phyloP scores from a whole-genome alignment of 2,113 vertebrate species.

The Scopus umbretta region DNA sequence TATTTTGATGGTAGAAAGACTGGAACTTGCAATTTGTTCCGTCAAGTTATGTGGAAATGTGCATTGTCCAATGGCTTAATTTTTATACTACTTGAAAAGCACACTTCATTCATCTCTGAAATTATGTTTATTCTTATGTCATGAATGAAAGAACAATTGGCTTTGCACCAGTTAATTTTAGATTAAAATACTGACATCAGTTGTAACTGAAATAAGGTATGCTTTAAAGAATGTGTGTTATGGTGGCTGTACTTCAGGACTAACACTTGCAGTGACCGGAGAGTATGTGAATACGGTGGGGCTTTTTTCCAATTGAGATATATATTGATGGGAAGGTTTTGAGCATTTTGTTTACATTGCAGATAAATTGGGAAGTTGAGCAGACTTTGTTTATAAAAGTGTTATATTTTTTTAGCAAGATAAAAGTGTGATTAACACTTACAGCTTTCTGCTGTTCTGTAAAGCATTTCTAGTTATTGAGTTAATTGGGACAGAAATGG shows the following conservation, averaged over 20 bases:
- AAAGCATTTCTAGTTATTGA: slow-evolving; percentile 1
- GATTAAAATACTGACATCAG: not conserved
- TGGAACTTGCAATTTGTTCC: not conserved
- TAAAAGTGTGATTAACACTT: not conserved
- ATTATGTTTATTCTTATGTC: not conserved
- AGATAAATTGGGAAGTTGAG: not conserved
- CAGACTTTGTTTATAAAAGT: not conserved
- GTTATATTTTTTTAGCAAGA: slow-evolving; percentile 32
- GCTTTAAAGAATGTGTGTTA: not conserved
- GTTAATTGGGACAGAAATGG: slow-evolving; percentile 18
- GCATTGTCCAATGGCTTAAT: not conserved
- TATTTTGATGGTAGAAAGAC: not conserved
- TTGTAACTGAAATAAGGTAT: not conserved
- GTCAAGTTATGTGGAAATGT: not conserved
- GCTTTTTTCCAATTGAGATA: not conserved
- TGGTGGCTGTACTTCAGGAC: not conserved
- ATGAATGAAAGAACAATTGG: not conserved
- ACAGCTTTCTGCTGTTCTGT: not conserved
- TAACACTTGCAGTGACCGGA: not conserved
- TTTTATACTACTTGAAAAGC: not conserved
- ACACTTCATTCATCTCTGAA: not conserved
- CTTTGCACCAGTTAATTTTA: not conserved
- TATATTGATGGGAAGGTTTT: not conserved
- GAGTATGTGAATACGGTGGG: not conserved
- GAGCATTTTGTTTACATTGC: not conserved